Evolutionary conservation across 2,113 vertebrate genomes (phyloP).

Genomic region (Corydoras maculifer): DNA sequence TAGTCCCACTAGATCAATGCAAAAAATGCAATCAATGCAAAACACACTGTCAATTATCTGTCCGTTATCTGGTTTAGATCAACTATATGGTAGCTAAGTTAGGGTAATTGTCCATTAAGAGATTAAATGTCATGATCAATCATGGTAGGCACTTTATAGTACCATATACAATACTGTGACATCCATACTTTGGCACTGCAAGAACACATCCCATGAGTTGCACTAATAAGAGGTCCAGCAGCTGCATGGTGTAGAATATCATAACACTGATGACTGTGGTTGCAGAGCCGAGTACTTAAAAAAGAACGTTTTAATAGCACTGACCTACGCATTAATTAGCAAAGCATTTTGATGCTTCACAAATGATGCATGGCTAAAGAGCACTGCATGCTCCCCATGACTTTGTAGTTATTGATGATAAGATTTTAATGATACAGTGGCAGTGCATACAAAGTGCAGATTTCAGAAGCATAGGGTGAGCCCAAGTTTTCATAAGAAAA

Average conservation of each 20-base stretch:
- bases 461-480: too few relatives aligned
- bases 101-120: not conserved
- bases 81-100: conserved; percentile 14
- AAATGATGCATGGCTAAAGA: too few relatives aligned
- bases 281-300: conserved; percentile 1
- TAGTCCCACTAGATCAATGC: not conserved
- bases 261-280: conserved; percentile 5
- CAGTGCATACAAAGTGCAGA: too few relatives aligned
- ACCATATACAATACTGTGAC: not conserved
- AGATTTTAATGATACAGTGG: too few relatives aligned
- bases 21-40: too few relatives aligned
- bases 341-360: not conserved
- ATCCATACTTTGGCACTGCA: conserved; percentile 1
- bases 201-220: not conserved
- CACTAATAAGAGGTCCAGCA: conserved; percentile 2
- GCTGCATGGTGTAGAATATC: conserved; percentile 22
- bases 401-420: too few relatives aligned
- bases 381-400: too few relatives aligned
- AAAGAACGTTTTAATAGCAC: not conserved
- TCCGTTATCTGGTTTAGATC: conserved; percentile 5
- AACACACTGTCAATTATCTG: not conserved
- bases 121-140: not conserved
- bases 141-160: conserved; percentile 12
- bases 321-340: conserved; percentile 4
- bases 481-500: too few relatives aligned